Conservation (phyloP, 2,113 vertebrate genomes). For the Toxotes chatareus region DNA sequence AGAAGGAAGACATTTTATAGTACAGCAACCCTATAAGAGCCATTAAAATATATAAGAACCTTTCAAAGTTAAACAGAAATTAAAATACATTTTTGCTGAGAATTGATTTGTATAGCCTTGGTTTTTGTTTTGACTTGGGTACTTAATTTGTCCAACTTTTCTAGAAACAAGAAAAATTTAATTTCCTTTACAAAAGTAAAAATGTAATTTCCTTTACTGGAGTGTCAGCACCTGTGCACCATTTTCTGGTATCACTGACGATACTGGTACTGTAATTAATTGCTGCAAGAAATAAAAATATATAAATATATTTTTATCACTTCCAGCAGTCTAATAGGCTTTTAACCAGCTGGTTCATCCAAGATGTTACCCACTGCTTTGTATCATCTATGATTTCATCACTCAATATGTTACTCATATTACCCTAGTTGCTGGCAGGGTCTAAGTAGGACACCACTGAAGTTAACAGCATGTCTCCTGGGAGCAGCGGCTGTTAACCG, state of each 20-base stretch:
- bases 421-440: background rate
- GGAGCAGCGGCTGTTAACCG: background rate
- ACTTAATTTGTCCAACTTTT: background rate
- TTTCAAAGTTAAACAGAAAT: background rate
- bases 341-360: background rate
- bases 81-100: background rate
- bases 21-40: background rate
- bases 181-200: background rate
- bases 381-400: background rate
- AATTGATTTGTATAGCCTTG: background rate
- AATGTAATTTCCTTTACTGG: background rate
- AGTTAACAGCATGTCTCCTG: too few species aligned
- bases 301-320: background rate
- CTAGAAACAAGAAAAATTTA: background rate
- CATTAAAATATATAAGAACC: background rate
- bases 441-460: too few species aligned
- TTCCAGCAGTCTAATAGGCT: background rate
- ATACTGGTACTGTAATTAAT: background rate
- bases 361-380: background rate
- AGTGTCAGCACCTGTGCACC: background rate
- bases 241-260: background rate
- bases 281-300: too few species aligned
- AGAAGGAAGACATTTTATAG: constrained; percentile 10
- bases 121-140: background rate
- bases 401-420: background rate